These are phyloP conservation scores for Progne subis DNA, from an alignment of 2,113 vertebrate genomes.

Conservation along the genomic window DNA sequence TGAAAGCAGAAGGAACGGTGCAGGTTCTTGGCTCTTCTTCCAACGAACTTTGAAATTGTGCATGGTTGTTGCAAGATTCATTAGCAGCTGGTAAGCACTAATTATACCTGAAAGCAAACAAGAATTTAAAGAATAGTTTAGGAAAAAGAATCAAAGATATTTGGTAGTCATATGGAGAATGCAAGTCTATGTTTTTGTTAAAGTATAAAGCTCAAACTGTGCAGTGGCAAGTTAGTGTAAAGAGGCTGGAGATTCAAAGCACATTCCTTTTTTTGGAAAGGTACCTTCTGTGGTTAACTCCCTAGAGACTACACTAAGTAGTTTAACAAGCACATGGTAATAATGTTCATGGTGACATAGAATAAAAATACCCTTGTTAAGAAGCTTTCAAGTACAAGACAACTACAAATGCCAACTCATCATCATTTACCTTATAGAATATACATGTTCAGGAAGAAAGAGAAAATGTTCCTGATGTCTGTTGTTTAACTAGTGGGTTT, in stretches of 20 bases:
- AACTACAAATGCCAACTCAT: neutral
- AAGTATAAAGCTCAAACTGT: neutral
- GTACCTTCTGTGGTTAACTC: neutral
- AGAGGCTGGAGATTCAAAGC: neutral
- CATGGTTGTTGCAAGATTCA: neutral
- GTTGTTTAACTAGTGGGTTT: neutral
- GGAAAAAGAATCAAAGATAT: neutral
- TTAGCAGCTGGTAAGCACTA: neutral
- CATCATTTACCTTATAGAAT: neutral
- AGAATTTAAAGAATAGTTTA: neutral
- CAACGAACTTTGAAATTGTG: neutral
- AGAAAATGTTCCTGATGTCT: neutral
- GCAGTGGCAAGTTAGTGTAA: neutral
- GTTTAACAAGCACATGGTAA: neutral
- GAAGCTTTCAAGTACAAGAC: neutral
- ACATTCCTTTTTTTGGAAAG: accelerated
- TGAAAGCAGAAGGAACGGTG: neutral
- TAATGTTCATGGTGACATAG: neutral
- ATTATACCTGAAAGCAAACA: neutral
- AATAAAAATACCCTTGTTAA: neutral
- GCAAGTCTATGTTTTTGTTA: neutral
- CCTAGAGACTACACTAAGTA: neutral
- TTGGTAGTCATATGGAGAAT: neutral
- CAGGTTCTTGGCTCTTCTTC: neutral
- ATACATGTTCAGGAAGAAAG: neutral